These are phyloP conservation scores for Coilia nasus DNA, from an alignment of 2,797 vertebrate species.

Conservation along the genomic window DNA sequence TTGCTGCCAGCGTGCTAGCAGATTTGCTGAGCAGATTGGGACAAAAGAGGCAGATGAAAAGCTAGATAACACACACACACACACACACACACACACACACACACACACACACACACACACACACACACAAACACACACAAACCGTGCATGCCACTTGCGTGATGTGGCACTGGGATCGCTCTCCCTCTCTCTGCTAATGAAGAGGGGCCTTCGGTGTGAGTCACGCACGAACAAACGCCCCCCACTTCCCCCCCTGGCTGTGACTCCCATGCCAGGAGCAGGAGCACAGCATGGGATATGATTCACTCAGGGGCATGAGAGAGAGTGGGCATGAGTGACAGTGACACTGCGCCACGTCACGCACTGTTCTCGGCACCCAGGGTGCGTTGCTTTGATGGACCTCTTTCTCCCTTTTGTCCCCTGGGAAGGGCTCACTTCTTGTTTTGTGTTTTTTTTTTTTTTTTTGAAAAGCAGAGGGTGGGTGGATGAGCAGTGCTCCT, in stretches of 20 bases:
- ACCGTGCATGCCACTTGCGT: not conserved
- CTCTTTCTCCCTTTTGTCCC: not conserved
- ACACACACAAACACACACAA: not conserved
- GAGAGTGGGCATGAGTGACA: not conserved
- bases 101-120: not conserved
- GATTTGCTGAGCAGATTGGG: not conserved
- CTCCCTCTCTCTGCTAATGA: not conserved
- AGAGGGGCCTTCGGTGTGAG: not conserved
- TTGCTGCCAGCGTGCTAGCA: not conserved
- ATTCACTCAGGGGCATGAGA: not conserved
- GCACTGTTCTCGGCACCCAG: too few species aligned
- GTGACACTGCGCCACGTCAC: not conserved
- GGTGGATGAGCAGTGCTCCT: not conserved
- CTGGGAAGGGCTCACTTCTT: not conserved
- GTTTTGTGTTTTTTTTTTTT: not conserved
- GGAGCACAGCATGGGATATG: not conserved
- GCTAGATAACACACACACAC: not conserved
- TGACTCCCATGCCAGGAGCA: not conserved
- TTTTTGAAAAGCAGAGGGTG: not conserved
- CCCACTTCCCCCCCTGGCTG: not conserved
- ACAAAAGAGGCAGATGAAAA: constrained; percentile 5
- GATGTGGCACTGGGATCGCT: not conserved
- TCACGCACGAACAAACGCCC: not conserved
- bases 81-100: not conserved
- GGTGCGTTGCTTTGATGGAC: not conserved